Conservation (phyloP, 2,113 vertebrate genomes). For the Chascanopsetta lugubris region DNA sequence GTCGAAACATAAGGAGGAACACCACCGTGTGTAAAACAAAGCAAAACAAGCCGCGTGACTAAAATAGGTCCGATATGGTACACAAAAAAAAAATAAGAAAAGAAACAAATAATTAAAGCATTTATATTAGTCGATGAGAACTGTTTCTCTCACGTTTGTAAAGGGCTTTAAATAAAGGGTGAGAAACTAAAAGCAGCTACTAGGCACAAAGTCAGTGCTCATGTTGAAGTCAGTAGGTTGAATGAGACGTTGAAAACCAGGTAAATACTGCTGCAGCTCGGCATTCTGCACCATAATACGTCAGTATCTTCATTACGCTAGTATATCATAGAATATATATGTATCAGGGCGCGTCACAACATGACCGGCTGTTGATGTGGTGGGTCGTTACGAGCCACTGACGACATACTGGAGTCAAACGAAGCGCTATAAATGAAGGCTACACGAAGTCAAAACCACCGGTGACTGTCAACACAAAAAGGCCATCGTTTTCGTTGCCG, state of each 20-base stretch:
- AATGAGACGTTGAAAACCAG: slow-evolving; percentile 20
- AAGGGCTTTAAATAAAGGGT: slow-evolving; percentile 42
- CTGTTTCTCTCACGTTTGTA: slow-evolving; percentile 2
- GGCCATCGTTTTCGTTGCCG: slow-evolving; percentile 16
- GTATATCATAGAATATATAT: slow-evolving; percentile 7
- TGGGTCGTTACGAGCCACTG: slow-evolving; percentile 30
- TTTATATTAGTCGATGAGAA: slow-evolving; percentile 2
- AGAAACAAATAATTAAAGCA: background rate
- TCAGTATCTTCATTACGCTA: slow-evolving; percentile 12
- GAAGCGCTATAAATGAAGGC: slow-evolving; percentile 32
- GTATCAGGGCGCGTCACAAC: slow-evolving; percentile 7
- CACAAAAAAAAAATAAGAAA: slow-evolving; percentile 1
- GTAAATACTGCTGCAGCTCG: slow-evolving; percentile 11
- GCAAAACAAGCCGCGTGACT: background rate
- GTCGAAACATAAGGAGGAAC: background rate
- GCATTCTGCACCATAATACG: slow-evolving; percentile 9
- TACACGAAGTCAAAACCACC: slow-evolving; percentile 30
- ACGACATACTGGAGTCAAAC: slow-evolving; percentile 31
- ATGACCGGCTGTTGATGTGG: slow-evolving; percentile 15
- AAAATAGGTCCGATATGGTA: slow-evolving; percentile 9
- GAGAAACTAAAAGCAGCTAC: slow-evolving; percentile 34
- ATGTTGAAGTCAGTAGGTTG: slow-evolving; percentile 18
- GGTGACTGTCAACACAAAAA: slow-evolving; percentile 41
- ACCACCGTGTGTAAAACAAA: background rate
- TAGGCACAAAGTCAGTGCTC: slow-evolving; percentile 21